Evolutionary conservation across 2,888 invertebrate species (phyloP).

Genomic region (Calameuta pallipes): DNA sequence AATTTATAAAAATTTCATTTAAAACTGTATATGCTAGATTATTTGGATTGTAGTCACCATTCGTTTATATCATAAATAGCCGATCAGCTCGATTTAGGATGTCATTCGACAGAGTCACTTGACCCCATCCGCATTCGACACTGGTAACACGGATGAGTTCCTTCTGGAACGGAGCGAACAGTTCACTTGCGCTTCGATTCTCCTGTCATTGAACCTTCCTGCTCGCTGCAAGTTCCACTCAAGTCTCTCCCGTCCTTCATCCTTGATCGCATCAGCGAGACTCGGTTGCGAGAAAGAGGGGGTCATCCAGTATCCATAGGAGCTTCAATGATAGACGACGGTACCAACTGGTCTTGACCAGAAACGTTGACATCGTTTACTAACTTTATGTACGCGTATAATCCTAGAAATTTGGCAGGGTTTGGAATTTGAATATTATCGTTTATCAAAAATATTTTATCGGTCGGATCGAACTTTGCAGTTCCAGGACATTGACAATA

Average conservation of each 20-base stretch:
- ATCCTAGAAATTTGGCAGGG: neutral
- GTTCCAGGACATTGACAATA: neutral
- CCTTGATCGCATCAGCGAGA: constrained; percentile 1
- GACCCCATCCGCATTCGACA: neutral
- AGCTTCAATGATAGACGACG: neutral
- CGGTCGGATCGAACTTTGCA: neutral
- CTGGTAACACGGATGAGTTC: constrained; percentile 1
- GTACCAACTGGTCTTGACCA: neutral
- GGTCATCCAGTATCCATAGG: neutral
- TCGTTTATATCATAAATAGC: neutral
- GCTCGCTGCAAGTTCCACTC: neutral
- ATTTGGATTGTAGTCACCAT: neutral
- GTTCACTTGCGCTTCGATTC: constrained; percentile 8
- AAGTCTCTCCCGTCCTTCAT: neutral
- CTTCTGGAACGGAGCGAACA: constrained; percentile 3
- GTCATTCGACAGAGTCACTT: neutral
- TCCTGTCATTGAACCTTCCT: constrained; percentile 24
- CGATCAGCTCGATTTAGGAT: constrained; percentile 1
- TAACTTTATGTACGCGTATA: neutral
- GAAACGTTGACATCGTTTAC: neutral
- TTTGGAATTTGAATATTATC: neutral
- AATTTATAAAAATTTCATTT: neutral
- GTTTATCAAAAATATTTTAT: neutral
- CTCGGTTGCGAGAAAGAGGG: neutral
- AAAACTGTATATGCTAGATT: neutral